These are phyloP conservation scores for Tridacna crocea DNA, from an alignment of 2,888 invertebrate species.

Conservation along the genomic window DNA sequence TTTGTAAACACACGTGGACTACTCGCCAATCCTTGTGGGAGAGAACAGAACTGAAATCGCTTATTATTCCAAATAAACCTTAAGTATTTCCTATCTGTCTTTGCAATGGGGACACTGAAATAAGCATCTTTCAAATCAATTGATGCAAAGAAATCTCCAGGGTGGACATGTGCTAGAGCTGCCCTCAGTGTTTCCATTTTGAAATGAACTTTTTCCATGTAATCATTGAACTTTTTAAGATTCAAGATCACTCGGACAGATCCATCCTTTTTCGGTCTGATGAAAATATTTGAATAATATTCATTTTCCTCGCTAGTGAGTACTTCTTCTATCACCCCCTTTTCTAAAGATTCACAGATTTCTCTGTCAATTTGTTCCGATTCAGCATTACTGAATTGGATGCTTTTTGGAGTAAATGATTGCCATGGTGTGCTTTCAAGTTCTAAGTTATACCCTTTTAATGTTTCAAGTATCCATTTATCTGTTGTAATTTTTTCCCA, in stretches of 20 bases:
- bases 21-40: background rate
- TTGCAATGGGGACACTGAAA: constrained; percentile 40
- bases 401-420: constrained; percentile 4
- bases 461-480: constrained; percentile 36
- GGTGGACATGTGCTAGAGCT: constrained; percentile 28
- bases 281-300: constrained; percentile 50
- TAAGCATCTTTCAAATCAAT: constrained; percentile 51
- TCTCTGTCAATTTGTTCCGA: constrained; percentile 11
- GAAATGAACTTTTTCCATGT: constrained; percentile 51
- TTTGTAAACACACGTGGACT: too few relatives aligned
- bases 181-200: constrained; percentile 63
- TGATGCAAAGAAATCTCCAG: constrained; percentile 56
- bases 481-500: constrained; percentile 33
- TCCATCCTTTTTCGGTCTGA: constrained; percentile 43
- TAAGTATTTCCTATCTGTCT: constrained; percentile 42
- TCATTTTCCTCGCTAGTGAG: background rate
- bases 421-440: constrained; percentile 28
- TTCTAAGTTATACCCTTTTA: constrained; percentile 34
- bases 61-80: constrained; percentile 34
- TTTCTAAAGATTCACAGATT: constrained; percentile 21
- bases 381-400: constrained; percentile 24
- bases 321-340: constrained; percentile 26
- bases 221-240: constrained; percentile 50
- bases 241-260: constrained; percentile 51
- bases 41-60: background rate